Evolutionary conservation across 2,888 invertebrate species (phyloP).

Genomic region (Loripinus fragilis): DNA sequence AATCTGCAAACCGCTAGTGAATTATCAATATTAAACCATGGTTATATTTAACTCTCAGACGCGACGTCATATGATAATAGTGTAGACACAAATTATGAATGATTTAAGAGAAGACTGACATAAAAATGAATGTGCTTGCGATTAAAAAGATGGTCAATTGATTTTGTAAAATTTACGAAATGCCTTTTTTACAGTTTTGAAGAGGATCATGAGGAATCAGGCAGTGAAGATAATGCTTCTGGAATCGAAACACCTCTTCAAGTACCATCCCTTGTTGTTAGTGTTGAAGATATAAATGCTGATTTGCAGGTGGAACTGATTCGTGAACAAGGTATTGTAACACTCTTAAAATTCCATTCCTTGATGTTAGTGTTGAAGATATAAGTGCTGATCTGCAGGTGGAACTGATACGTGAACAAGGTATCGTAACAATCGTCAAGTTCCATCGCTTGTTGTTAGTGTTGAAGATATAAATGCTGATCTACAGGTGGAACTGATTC

Average conservation of each 20-base stretch:
- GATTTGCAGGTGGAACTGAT: slow-evolving; percentile 48
- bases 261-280: slow-evolving; percentile 34
- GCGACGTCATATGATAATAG: no score
- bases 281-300: slow-evolving; percentile 45
- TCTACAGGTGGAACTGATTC: slow-evolving; percentile 38
- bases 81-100: no score
- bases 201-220: slow-evolving; percentile 24
- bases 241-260: slow-evolving; percentile 27
- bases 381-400: slow-evolving; percentile 49
- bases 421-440: no score
- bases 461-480: slow-evolving; percentile 49
- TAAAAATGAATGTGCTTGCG: no score
- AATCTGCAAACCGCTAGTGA: no score
- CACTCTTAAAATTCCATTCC: slow-evolving; percentile 36
- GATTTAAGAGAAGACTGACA: no score
- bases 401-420: slow-evolving; percentile 33
- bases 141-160: no score
- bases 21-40: no score
- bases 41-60: no score
- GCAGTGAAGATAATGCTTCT: slow-evolving; percentile 19
- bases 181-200: slow-evolving; percentile 1
- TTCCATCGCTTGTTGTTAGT: slow-evolving; percentile 34
- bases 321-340: slow-evolving; percentile 40
- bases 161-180: no score
- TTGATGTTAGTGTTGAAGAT: slow-evolving; percentile 38